Evolutionary conservation across 1,140 invertebrate genomes (phyloP).

Genomic region (Fopius arisanus): DNA sequence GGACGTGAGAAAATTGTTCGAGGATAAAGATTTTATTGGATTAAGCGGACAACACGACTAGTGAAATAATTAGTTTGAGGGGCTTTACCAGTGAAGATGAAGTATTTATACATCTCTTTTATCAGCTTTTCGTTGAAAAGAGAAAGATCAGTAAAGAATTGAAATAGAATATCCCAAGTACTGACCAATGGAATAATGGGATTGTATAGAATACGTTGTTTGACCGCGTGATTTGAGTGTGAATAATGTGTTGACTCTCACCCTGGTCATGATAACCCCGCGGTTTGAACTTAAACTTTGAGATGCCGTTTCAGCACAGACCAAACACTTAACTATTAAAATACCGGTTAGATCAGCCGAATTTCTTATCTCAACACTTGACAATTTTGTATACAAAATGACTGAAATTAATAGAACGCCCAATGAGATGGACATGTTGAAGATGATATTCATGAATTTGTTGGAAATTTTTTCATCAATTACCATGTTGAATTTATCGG

Average conservation of each 20-base stretch:
- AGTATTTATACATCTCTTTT: conserved; percentile 52
- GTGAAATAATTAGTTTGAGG: conserved; percentile 24
- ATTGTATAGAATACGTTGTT: conserved; percentile 31
- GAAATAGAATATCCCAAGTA: conserved; percentile 13
- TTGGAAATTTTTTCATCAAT: neutral
- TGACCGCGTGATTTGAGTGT: conserved; percentile 31
- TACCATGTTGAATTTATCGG: neutral
- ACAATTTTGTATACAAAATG: neutral
- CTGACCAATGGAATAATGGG: conserved; percentile 26
- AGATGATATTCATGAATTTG: neutral
- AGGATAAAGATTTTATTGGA: neutral
- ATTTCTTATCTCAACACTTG: neutral
- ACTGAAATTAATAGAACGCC: neutral
- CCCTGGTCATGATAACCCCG: conserved; percentile 35
- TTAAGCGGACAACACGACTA: conserved; percentile 17
- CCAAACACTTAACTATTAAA: neutral
- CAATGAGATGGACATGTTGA: neutral
- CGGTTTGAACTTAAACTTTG: conserved; percentile 37
- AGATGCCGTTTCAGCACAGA: conserved; percentile 16
- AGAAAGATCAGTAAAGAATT: neutral
- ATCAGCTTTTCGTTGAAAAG: conserved; percentile 35
- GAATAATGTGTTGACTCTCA: conserved; percentile 16
- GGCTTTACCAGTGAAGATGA: conserved; percentile 36
- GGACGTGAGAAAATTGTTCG: neutral
- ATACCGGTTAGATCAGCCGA: neutral